A percentile compares a stretch with the other conserved stretches of the same genome.
These are phyloP conservation scores for Diploptera punctata DNA, from an alignment of 2,888 invertebrate species.

Conservation along the genomic window DNA sequence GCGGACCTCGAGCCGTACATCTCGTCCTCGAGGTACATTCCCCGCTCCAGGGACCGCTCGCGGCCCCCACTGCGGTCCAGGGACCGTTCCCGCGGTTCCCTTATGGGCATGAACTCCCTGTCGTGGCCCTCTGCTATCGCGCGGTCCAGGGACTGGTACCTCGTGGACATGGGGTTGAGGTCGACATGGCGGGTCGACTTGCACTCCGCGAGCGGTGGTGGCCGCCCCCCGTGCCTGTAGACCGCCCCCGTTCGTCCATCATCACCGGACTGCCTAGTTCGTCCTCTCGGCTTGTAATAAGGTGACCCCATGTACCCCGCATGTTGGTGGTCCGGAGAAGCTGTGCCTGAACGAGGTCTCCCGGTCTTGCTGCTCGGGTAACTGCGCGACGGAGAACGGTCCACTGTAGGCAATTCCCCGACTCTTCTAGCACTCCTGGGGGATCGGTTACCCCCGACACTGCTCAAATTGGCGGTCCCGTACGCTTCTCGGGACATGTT, in stretches of 20 bases:
- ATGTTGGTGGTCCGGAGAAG: constrained; percentile 64
- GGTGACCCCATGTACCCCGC: constrained; percentile 55
- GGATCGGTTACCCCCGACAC: constrained; percentile 66
- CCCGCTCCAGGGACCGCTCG: constrained; percentile 70
- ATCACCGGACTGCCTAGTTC: constrained; percentile 86
- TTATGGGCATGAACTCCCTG: constrained; percentile 86
- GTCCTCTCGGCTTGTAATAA: constrained; percentile 66
- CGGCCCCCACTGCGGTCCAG: constrained; percentile 66
- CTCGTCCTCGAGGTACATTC: constrained; percentile 74
- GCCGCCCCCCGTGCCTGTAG: constrained; percentile 65
- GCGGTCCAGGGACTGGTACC: constrained; percentile 76
- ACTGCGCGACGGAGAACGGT: constrained; percentile 86
- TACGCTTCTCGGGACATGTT: constrained; percentile 44
- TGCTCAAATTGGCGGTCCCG: constrained; percentile 39
- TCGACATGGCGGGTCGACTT: constrained; percentile 69
- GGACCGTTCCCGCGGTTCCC: constrained; percentile 74
- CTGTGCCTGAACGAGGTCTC: constrained; percentile 63
- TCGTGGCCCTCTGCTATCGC: constrained; percentile 71
- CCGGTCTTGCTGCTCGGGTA: constrained; percentile 60
- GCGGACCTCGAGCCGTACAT: constrained; percentile 69
- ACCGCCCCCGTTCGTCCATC: constrained; percentile 74
- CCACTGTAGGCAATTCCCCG: constrained; percentile 81
- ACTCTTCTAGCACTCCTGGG: constrained; percentile 63
- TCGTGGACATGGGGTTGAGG: constrained; percentile 55
- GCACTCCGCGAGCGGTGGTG: constrained; percentile 81